Evolutionary conservation across 2,113 vertebrate genomes (phyloP).

Genomic region (Elachura formosa): DNA sequence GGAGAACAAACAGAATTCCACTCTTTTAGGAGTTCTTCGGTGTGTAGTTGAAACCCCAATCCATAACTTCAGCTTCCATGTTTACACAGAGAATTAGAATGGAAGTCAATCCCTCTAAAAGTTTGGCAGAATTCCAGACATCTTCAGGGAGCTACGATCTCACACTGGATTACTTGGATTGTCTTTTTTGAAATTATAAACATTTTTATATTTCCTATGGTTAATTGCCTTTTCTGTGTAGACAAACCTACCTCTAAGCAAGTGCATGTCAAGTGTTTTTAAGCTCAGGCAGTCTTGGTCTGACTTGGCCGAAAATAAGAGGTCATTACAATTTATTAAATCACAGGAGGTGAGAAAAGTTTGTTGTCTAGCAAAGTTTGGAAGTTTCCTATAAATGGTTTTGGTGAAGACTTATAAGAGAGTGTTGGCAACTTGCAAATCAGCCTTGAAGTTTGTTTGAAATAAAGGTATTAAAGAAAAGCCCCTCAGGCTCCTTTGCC

Average conservation of each 20-base stretch:
- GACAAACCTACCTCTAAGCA: background rate
- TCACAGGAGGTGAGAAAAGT: background rate
- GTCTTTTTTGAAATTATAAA: background rate
- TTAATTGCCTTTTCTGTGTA: background rate
- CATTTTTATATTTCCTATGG: background rate
- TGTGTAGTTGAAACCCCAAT: background rate
- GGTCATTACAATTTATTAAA: background rate
- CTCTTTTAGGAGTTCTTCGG: background rate
- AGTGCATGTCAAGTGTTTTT: background rate
- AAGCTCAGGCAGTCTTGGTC: background rate
- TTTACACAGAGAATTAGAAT: background rate
- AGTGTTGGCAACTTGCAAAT: background rate
- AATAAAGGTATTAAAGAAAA: constrained; percentile 35
- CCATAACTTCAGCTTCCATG: background rate
- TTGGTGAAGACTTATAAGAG: background rate
- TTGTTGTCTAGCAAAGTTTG: background rate
- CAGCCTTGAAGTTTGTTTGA: constrained; percentile 9
- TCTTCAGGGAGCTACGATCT: background rate
- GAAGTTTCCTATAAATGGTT: background rate
- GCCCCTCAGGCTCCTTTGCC: background rate
- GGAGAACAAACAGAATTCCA: background rate
- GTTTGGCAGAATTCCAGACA: background rate
- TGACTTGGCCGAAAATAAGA: background rate
- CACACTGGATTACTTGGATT: background rate
- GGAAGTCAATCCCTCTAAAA: background rate